Conservation (phyloP, 1,140 invertebrate species). For the Scaptodrosophila lebanonensis region DNA sequence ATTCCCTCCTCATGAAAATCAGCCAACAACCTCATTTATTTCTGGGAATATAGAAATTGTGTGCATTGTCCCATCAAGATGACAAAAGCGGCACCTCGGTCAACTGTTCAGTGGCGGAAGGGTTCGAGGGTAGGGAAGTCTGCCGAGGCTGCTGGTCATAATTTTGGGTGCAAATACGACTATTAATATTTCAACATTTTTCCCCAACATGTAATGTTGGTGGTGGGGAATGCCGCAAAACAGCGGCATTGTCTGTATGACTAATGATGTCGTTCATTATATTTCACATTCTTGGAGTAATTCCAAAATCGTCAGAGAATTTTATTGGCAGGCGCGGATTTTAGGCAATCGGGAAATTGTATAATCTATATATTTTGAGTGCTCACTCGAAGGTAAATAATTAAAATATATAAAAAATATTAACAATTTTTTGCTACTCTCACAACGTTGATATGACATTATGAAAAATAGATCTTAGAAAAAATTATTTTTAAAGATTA, state of each 20-base stretch:
- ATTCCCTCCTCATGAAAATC: too few relatives aligned
- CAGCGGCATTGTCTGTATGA: conserved; percentile 68
- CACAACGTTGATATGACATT: too few relatives aligned
- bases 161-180: conserved; percentile 33
- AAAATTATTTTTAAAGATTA: too few relatives aligned
- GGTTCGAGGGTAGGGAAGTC: neutral
- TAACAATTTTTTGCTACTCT: too few relatives aligned
- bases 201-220: neutral
- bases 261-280: conserved; percentile 75
- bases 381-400: neutral
- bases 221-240: conserved; percentile 12
- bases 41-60: conserved; percentile 64
- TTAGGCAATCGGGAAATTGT: neutral
- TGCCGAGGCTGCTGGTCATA: conserved; percentile 21
- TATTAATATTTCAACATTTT: conserved; percentile 43
- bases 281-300: conserved; percentile 68
- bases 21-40: conserved; percentile 39
- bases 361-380: too few relatives aligned
- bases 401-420: too few relatives aligned
- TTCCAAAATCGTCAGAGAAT: conserved; percentile 51
- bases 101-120: conserved; percentile 22
- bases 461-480: too few relatives aligned
- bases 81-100: too few relatives aligned
- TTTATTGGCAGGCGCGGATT: conserved; percentile 24
- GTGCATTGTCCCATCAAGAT: too few relatives aligned